phyloP scores from a whole-genome alignment of 1,140 invertebrate genomes.

The Heliconius melpomene region DNA sequence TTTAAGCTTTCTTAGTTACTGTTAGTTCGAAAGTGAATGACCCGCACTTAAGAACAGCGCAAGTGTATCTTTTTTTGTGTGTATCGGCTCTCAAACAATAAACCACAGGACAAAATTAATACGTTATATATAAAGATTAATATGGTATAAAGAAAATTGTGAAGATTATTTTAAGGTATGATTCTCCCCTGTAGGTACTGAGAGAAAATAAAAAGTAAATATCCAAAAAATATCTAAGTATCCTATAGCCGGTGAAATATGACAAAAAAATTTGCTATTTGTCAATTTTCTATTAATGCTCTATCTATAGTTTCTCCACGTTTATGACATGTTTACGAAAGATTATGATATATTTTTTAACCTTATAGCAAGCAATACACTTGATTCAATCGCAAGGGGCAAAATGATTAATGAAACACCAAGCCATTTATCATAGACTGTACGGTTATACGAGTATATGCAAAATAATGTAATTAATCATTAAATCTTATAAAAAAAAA shows the following conservation, averaged over 20 bases:
- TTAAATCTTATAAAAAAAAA: background rate
- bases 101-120: background rate
- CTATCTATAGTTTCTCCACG: background rate
- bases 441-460: background rate
- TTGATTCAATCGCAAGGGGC: background rate
- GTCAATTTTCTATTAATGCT: background rate
- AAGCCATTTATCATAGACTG: conserved; percentile 11
- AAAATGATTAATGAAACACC: conserved; percentile 23
- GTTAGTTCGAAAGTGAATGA: conserved; percentile 5
- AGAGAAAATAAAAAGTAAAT: background rate
- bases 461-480: background rate
- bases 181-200: too few relatives aligned
- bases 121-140: background rate
- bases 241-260: too few relatives aligned
- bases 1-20: conserved; percentile 4
- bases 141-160: background rate
- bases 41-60: background rate
- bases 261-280: too few relatives aligned
- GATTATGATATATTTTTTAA: background rate
- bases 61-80: background rate
- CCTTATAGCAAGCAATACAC: background rate
- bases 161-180: background rate
- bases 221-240: background rate
- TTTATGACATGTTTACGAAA: background rate
- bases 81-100: background rate